Evolutionary conservation across 2,888 invertebrate genomes (phyloP), one percentile per base, ranked within the genome.

Genomic region (Eretmocerus hayati): DNA sequence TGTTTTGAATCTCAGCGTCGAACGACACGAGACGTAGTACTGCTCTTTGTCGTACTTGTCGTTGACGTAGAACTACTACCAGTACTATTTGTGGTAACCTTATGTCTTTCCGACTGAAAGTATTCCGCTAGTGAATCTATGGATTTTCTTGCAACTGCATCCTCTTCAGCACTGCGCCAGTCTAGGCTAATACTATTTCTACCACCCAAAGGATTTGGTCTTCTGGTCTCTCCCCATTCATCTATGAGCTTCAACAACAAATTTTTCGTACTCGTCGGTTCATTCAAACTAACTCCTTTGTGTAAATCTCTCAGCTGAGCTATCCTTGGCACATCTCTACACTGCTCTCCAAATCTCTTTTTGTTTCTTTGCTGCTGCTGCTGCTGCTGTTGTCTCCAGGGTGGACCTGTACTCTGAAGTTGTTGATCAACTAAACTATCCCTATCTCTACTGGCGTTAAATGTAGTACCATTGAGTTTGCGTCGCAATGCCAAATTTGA

Each of bases 71-170:
- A n/a, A n/a, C n/a, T n/a, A n/a, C n/a, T n/a, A n/a, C n/a, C n/a
- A n/a, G n/a, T n/a, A n/a, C n/a, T n/a, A n/a, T n/a, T 33, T 3
- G 40, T 36, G 13, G 45, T 41, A 26, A 54, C 42, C 44, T 67
- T 64, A 38, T 64, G 62, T 47, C 66, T 66, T 41, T 66, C 67
- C 37, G 76, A 73, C 55, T 85, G 84, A 69, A 87, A 88, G 74
- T 87, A 88, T 47, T 84, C 84, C 58, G 88, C 87, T 37, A 88
- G 76, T 47, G 88, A 87, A 58, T 84, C 86, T 76, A 89, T 87
- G 8, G 88, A 85, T 59, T 79, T 81, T 63, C 87, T 84, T 31
- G 85, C 87, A 42, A 88, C 73, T 53, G 81, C 81, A 58, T 86
- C 84, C 19, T 81, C 79, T n/a, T n/a, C n/a, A n/a, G n/a, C n/a